Conservation (phyloP, 1,140 invertebrate genomes). For the Drosophila ogumai region DNA sequence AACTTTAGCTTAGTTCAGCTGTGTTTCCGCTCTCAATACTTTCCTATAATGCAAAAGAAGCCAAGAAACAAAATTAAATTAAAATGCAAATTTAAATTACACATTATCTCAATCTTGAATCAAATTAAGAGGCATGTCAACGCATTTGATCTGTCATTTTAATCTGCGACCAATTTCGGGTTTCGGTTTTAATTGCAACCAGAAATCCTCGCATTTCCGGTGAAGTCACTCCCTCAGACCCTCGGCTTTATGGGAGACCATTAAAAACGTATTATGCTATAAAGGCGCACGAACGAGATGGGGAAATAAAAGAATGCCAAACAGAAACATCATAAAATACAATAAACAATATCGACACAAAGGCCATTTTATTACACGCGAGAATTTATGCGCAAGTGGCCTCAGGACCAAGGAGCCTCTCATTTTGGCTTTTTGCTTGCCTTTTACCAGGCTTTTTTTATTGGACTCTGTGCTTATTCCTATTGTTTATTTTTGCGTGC, state of each 20-base stretch:
- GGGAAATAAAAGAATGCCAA: conserved; percentile 27
- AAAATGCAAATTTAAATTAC: not conserved
- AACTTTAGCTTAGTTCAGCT: too few relatives aligned
- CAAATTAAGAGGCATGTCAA: conserved; percentile 14
- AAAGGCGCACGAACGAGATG: conserved; percentile 36
- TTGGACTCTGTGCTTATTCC: conserved; percentile 45
- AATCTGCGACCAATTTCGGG: not conserved
- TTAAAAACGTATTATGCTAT: conserved; percentile 75
- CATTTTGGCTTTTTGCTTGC: conserved; percentile 22
- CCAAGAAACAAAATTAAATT: not conserved
- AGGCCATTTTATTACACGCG: conserved; percentile 72
- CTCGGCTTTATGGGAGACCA: conserved; percentile 49
- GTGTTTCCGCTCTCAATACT: too few relatives aligned
- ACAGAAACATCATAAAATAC: conserved; percentile 66
- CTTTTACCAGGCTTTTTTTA: conserved; percentile 25
- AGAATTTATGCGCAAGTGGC: conserved; percentile 64
- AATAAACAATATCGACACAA: conserved; percentile 73
- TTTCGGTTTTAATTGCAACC: conserved; percentile 55
- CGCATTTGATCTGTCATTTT: conserved; percentile 8
- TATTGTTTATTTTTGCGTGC: conserved; percentile 64
- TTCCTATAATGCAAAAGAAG: not conserved
- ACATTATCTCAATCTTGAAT: not conserved
- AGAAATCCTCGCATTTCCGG: conserved; percentile 17
- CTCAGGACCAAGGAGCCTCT: conserved; percentile 22
- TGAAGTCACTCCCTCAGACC: conserved; percentile 9